Conservation (phyloP, 2,113 vertebrate species). For the Microcebus murinus region DNA sequence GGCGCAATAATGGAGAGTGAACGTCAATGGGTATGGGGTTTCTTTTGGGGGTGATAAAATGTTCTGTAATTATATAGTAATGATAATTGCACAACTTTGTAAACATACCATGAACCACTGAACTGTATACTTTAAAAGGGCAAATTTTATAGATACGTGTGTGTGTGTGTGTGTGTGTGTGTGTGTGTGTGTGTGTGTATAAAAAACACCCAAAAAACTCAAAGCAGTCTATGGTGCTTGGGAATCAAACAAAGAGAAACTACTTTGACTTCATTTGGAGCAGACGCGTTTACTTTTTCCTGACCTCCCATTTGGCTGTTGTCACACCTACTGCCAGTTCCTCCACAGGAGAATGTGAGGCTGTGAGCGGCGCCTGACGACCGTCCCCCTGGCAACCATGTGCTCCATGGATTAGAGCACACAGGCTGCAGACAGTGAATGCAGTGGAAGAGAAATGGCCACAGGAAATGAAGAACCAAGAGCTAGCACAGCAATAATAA, state of each 20-base stretch:
- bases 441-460: background rate
- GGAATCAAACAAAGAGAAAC: background rate
- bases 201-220: background rate
- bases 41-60: background rate
- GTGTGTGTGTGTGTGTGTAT: no score
- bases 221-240: background rate
- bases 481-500: background rate
- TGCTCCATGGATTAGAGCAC: background rate
- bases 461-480: background rate
- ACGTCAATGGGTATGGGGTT: background rate
- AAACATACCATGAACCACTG: background rate
- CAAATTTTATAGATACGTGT: no score
- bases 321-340: background rate
- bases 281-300: background rate
- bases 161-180: no score
- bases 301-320: background rate
- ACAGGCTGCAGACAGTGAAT: background rate
- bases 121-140: background rate
- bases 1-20: no score
- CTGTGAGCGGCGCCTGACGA: background rate
- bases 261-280: background rate
- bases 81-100: background rate
- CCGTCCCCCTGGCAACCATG: background rate
- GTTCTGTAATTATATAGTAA: background rate
- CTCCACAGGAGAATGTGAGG: background rate